These are phyloP conservation scores for Vollenhovia emeryi DNA, from an alignment of 1,140 invertebrate species.

Conservation along the genomic window DNA sequence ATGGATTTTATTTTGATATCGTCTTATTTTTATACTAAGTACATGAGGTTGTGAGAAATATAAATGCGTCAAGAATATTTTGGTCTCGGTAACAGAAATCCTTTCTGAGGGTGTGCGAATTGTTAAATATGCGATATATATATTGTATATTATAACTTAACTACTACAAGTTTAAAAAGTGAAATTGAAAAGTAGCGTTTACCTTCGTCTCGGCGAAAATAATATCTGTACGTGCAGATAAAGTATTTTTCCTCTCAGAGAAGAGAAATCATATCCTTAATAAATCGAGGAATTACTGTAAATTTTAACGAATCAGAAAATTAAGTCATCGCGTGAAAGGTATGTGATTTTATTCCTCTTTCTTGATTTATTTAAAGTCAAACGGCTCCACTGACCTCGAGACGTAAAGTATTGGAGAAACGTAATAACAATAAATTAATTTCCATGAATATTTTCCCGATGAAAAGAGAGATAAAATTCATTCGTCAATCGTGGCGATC, in stretches of 20 bases:
- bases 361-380: not conserved
- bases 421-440: not conserved
- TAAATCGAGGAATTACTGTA: not conserved
- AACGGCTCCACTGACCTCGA: not conserved
- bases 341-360: not conserved
- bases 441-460: not conserved
- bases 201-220: not conserved
- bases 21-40: too few species aligned
- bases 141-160: not conserved
- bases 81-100: too few species aligned
- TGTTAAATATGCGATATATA: not conserved
- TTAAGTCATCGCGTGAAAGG: not conserved
- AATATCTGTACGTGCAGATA: not conserved
- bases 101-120: too few species aligned
- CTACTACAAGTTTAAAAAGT: not conserved
- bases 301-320: not conserved
- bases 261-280: not conserved
- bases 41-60: too few species aligned
- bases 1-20: too few species aligned
- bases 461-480: not conserved
- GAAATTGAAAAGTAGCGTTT: not conserved
- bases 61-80: too few species aligned
- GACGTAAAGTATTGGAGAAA: not conserved
- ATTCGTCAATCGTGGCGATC: not conserved
- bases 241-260: not conserved